Evolutionary conservation across 2,888 invertebrate species (phyloP).

Genomic region (Neria commutata): DNA sequence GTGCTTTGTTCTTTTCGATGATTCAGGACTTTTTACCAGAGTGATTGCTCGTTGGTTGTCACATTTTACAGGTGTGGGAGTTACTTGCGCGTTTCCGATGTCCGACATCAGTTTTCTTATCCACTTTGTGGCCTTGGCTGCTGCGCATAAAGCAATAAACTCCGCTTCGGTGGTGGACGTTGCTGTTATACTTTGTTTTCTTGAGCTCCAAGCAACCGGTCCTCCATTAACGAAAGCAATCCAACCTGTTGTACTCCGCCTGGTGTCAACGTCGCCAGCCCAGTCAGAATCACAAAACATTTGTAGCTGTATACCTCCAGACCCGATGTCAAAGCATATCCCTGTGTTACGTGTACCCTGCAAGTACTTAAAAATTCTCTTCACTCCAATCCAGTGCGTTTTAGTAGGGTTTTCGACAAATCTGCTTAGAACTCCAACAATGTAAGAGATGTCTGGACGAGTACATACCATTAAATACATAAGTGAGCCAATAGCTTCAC

Average conservation of each 20-base stretch:
- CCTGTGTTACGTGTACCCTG: conserved; percentile 20
- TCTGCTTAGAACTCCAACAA: conserved; percentile 15
- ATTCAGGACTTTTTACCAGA: conserved; percentile 23
- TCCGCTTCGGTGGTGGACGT: conserved; percentile 5
- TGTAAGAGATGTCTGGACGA: conserved; percentile 22
- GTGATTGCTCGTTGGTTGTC: conserved; percentile 23
- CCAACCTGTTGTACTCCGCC: conserved; percentile 15
- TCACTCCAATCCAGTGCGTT: conserved; percentile 25
- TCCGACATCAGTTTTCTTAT: conserved; percentile 5
- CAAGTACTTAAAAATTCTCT: conserved; percentile 27
- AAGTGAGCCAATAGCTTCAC: conserved; percentile 22
- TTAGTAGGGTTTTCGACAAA: conserved; percentile 23
- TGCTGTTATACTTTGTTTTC: conserved; percentile 8
- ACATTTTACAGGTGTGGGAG: conserved; percentile 9
- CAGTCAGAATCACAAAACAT: conserved; percentile 17
- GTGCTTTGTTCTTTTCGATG: conserved; percentile 24
- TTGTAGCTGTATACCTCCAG: not conserved
- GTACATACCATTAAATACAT: conserved; percentile 23
- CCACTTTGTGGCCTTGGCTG: not conserved
- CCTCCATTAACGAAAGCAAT: conserved; percentile 14
- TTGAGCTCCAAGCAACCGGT: not conserved
- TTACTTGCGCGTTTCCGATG: not conserved
- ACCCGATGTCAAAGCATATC: conserved; percentile 11
- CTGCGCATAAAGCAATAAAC: conserved; percentile 13
- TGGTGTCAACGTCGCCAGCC: conserved; percentile 14